A percentile compares a stretch with the other conserved stretches of the same genome.
Conservation (phyloP, 2,113 vertebrate genomes). For the Phalacrocorax aristotelis region DNA sequence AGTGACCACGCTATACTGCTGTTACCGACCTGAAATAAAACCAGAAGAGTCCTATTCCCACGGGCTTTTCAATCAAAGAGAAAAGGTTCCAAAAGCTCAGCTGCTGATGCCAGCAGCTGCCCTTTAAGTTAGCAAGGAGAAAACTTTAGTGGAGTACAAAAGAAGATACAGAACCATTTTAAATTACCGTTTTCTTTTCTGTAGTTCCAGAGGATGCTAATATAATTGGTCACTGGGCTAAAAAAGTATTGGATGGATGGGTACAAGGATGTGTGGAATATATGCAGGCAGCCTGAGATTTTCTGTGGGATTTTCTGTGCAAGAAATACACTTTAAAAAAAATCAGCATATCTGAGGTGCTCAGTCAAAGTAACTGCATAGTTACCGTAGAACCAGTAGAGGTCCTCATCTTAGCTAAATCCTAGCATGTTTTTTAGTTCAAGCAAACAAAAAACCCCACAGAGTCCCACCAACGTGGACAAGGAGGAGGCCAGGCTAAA, state of each 20-base stretch:
- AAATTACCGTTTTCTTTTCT: background rate
- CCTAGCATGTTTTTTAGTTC: background rate
- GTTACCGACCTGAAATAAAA: slow-evolving; percentile 79
- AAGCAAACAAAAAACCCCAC: background rate
- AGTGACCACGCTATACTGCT: slow-evolving; percentile 92
- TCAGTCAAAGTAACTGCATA: too few species aligned
- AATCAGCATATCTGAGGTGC: background rate
- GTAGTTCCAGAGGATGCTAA: background rate
- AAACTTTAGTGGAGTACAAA: background rate
- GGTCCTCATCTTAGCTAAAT: background rate
- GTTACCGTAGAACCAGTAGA: too few species aligned
- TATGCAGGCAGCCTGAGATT: background rate
- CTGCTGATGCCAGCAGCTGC: background rate
- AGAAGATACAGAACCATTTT: background rate
- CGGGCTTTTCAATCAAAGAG: background rate
- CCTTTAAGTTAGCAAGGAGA: background rate
- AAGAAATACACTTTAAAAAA: background rate
- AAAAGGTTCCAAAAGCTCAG: background rate
- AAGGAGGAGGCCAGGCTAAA: background rate
- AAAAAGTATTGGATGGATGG: background rate
- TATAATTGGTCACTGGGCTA: background rate
- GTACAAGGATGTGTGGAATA: background rate
- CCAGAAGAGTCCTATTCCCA: background rate
- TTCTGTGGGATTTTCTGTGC: background rate
- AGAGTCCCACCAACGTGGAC: background rate